These are phyloP conservation scores for Protophormia terraenovae DNA, from an alignment of 2,888 invertebrate species.

Conservation along the genomic window DNA sequence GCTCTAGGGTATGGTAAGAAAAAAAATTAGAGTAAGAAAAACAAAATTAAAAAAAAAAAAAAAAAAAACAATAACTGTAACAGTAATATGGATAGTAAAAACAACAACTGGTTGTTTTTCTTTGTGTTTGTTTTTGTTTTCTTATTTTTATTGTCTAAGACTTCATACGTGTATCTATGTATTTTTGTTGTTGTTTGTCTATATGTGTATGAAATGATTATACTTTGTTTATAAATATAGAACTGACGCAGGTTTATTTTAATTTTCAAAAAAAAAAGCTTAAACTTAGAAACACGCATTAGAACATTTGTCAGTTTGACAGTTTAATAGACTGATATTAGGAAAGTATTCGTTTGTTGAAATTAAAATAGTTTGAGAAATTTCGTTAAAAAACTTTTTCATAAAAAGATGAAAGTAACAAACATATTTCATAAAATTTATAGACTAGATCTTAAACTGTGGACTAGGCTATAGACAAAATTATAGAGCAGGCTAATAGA, in stretches of 20 bases:
- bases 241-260: conserved; percentile 51
- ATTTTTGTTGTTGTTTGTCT: no score
- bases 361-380: not conserved
- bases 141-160: not conserved
- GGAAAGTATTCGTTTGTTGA: not conserved
- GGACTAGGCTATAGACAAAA: no score
- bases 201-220: no score
- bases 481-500: no score
- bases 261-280: not conserved
- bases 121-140: not conserved
- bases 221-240: conserved; percentile 50
- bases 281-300: not conserved
- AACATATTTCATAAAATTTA: no score
- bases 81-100: not conserved
- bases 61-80: not conserved
- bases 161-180: no score
- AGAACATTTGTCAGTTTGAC: conserved; percentile 13
- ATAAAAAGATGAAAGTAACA: no score
- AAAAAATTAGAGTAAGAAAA: not conserved
- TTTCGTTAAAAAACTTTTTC: no score
- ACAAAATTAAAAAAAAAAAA: not conserved
- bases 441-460: no score
- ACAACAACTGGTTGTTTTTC: conserved; percentile 8
- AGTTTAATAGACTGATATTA: not conserved
- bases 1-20: not conserved